Evolutionary conservation across 2,797 vertebrate species (phyloP), one percentile per base, ranked within the genome.

Genomic region (Somateria mollissima): DNA sequence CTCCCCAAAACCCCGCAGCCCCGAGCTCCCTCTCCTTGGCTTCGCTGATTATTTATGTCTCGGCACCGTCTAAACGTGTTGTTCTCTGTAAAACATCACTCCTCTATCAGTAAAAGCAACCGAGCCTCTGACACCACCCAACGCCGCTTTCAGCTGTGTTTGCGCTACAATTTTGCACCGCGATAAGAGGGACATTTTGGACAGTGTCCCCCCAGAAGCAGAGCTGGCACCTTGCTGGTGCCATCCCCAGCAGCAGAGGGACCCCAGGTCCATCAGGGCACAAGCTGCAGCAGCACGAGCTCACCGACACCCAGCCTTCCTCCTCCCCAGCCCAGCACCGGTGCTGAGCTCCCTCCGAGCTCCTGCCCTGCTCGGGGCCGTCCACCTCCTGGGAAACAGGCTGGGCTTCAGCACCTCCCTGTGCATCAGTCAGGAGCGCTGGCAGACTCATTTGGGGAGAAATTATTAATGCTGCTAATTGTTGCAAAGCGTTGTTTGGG

Each of bases 121-220:
- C 5, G 2, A 87, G 67, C 20, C 24, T 9, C 27, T 14, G 37
- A 11, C 6, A 19, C 27, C 11, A 14, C 13, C 1, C 2, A 5
- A 11, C 0, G 0, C 0, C 0, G 2, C 17, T 3, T 66, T 47
- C 47, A 57, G 2, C 47, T 67, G 41, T 20, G 24, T 58, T 49
- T 66, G 30, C 20, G 20, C 1, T 1, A 13, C 17, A 32, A 7
- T 24, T 60, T 70, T 36, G 19, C 41, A 32, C 36, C 41, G 47
- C 2, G 2, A 41, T 43, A 49, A 49, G 37, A 13, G 15, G 39
- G 39, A 39, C 39, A 14, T 39, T 39, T 49, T 32, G 61, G 37
- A 21, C 39, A 51, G 5, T 6, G 11, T 43, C 10, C 17, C 41
- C 32, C 60, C 51, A 2, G 47, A 34, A 74, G 17, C 1, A 6